Evolutionary conservation across 2,888 invertebrate species (phyloP).

Genomic region (Baronia brevicornis): DNA sequence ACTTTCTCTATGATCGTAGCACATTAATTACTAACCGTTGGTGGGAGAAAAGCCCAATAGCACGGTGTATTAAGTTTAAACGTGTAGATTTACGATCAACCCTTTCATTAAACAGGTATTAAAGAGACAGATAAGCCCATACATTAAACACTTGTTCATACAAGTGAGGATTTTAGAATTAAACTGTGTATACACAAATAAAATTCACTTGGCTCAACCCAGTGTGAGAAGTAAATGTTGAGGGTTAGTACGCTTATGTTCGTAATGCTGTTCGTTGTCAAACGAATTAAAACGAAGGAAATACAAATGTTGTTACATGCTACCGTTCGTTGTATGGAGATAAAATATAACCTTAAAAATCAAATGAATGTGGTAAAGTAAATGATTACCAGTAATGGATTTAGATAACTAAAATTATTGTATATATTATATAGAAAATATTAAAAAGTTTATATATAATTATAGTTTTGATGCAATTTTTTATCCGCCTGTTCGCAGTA

Average conservation of each 20-base stretch:
- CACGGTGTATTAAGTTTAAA: slow-evolving; percentile 64
- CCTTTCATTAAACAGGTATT: slow-evolving; percentile 74
- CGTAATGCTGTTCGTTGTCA: not conserved
- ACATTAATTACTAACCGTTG: slow-evolving; percentile 67
- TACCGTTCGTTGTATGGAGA: no score
- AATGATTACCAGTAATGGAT: no score
- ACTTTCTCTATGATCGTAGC: slow-evolving; percentile 64
- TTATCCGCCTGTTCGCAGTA: no score
- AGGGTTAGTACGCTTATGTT: slow-evolving; percentile 18
- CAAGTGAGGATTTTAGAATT: slow-evolving; percentile 55
- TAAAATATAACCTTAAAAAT: no score
- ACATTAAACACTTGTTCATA: slow-evolving; percentile 64
- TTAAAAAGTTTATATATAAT: no score
- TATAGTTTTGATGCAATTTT: no score
- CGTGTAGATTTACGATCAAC: slow-evolving; percentile 73
- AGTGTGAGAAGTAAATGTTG: slow-evolving; percentile 41
- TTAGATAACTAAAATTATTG: no score
- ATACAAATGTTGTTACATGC: no score
- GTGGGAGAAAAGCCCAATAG: slow-evolving; percentile 55
- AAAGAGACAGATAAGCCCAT: slow-evolving; percentile 65
- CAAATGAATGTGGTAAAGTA: no score
- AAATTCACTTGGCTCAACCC: slow-evolving; percentile 47
- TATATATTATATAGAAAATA: no score
- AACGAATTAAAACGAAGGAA: slow-evolving; percentile 4
- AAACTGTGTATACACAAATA: slow-evolving; percentile 53